phyloP scores from a whole-genome alignment of 1,140 invertebrate genomes.

The Drosophila carrolli region DNA sequence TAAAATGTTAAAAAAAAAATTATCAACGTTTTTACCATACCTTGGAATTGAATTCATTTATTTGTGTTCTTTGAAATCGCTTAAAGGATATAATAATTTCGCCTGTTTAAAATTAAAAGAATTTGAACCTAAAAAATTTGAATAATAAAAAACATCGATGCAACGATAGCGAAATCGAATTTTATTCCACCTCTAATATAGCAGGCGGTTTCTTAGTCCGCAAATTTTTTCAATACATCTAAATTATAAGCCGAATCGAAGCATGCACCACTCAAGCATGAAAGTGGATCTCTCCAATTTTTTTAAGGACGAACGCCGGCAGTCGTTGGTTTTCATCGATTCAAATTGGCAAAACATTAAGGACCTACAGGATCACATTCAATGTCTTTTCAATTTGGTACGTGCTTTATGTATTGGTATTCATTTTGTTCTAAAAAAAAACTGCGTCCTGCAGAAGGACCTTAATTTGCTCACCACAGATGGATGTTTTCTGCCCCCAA shows the following conservation, averaged over 20 bases:
- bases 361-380: slow-evolving; percentile 65
- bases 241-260: not conserved
- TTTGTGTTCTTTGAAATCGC: too few species aligned
- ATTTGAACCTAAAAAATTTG: too few species aligned
- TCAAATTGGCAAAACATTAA: slow-evolving; percentile 50
- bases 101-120: too few species aligned
- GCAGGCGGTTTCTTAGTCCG: not conserved
- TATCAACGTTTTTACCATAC: too few species aligned
- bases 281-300: slow-evolving; percentile 63
- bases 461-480: slow-evolving; percentile 61
- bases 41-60: too few species aligned
- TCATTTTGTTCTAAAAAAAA: not conserved
- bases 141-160: not conserved
- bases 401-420: not conserved
- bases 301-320: slow-evolving; percentile 53
- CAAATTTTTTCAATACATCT: not conserved
- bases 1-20: too few species aligned
- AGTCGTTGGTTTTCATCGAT: slow-evolving; percentile 51
- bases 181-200: not conserved
- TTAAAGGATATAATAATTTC: too few species aligned
- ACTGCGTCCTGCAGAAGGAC: slow-evolving; percentile 17
- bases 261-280: slow-evolving; percentile 56
- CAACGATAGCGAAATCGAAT: not conserved
- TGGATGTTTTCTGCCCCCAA: slow-evolving; percentile 61
- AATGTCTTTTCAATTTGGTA: slow-evolving; percentile 56